A percentile compares a stretch with the other conserved stretches of the same genome.
phyloP scores from a whole-genome alignment of 2,797 vertebrate species.

The Girardinus metallicus region DNA sequence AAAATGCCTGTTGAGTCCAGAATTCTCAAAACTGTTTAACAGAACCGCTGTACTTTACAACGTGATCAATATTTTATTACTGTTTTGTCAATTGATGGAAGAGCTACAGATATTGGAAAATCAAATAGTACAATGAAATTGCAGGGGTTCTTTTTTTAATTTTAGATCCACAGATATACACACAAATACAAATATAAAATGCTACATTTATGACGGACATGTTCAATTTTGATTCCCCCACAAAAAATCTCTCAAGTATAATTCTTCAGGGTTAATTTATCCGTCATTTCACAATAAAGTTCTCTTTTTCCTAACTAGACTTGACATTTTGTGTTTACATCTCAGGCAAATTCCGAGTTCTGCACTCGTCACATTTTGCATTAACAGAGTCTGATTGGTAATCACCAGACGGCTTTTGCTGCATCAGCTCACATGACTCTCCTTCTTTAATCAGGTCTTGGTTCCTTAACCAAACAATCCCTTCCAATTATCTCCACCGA shows the following conservation, averaged over 20 bases:
- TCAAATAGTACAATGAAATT: not conserved
- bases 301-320: not conserved
- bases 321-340: not conserved
- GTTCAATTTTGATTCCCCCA: not conserved
- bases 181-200: not conserved
- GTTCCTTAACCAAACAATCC: slow-evolving; percentile 35
- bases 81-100: not conserved
- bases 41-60: not conserved
- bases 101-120: not conserved
- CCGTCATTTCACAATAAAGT: slow-evolving; percentile 28
- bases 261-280: not conserved
- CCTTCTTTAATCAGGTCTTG: slow-evolving; percentile 24
- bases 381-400: not conserved
- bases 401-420: not conserved
- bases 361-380: not conserved
- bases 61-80: not conserved
- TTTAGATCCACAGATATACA: not conserved
- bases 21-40: slow-evolving; percentile 2
- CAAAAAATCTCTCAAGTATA: not conserved
- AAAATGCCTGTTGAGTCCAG: not conserved
- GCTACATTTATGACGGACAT: not conserved
- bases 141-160: not conserved
- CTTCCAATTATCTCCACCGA: slow-evolving; percentile 11
- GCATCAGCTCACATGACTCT: slow-evolving; percentile 16
- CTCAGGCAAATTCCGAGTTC: not conserved